Conservation (phyloP, 1,140 invertebrate species). For the Vanessa atalanta region DNA sequence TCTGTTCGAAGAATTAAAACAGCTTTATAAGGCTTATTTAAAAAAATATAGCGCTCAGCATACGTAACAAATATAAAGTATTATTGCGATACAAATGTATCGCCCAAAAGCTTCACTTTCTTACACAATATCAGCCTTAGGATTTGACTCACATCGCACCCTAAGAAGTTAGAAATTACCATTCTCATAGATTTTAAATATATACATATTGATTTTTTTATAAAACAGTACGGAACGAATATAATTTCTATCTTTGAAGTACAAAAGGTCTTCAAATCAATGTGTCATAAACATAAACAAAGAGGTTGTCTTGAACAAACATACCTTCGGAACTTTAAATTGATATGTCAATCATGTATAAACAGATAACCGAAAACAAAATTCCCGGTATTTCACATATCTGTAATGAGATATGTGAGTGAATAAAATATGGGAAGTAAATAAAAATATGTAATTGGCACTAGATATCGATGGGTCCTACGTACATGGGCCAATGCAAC, state of each 20-base stretch:
- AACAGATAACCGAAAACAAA: conserved; percentile 14
- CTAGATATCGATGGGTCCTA: too few relatives aligned
- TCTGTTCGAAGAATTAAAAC: too few relatives aligned
- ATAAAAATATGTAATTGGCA: neutral
- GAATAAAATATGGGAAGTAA: neutral
- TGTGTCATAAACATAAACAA: conserved; percentile 1
- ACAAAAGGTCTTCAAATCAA: conserved; percentile 1
- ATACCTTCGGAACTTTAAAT: conserved; percentile 36
- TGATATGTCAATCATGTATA: conserved; percentile 36
- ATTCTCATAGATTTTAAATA: too few relatives aligned
- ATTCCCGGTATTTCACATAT: neutral
- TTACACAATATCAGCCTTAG: too few relatives aligned
- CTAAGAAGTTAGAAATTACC: too few relatives aligned
- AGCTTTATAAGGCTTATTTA: too few relatives aligned
- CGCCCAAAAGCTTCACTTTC: too few relatives aligned
- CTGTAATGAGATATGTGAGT: neutral
- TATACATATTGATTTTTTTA: neutral
- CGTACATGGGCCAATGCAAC: too few relatives aligned
- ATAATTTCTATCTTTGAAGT: neutral
- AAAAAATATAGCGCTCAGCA: too few relatives aligned
- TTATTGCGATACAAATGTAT: too few relatives aligned
- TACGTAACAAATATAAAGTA: too few relatives aligned
- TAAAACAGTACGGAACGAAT: neutral
- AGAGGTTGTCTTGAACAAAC: conserved; percentile 19
- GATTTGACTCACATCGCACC: too few relatives aligned